phyloP scores from a whole-genome alignment of 2,888 invertebrate genomes.

The Caenorhabditis sp. region DNA sequence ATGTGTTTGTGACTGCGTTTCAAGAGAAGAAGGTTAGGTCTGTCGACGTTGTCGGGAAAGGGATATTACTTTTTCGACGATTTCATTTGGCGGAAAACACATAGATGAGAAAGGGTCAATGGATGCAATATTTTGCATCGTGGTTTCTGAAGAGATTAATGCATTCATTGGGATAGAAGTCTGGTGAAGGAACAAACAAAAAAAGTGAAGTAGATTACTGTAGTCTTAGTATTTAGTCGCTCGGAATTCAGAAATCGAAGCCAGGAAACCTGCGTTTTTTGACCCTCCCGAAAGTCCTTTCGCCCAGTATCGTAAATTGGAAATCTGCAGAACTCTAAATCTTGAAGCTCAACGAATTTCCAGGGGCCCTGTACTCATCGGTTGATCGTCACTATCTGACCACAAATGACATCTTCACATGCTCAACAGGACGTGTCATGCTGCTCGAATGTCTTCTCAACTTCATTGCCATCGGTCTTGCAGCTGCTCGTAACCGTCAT shows the following conservation, averaged over 20 bases:
- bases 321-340: no score
- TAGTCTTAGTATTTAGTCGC: no score
- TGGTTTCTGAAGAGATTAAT: not conserved
- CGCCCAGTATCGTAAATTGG: no score
- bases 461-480: conserved; percentile 73
- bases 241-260: no score
- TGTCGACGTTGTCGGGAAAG: not conserved
- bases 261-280: no score
- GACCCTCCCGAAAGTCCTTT: no score
- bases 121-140: not conserved
- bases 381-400: conserved; percentile 78
- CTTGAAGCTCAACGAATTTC: no score
- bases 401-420: conserved; percentile 74
- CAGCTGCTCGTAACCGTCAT: conserved; percentile 72
- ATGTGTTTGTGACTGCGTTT: no score
- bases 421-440: conserved; percentile 79
- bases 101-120: not conserved
- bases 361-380: conserved; percentile 78
- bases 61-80: not conserved
- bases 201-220: no score
- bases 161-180: not conserved
- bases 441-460: conserved; percentile 77
- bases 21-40: not conserved
- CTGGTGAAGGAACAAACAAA: no score
- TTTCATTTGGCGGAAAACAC: not conserved